Percentiles rank a stretch among this genome's conserved stretches.
phyloP scores from a whole-genome alignment of 2,113 vertebrate genomes.

The Eolophus roseicapilla region DNA sequence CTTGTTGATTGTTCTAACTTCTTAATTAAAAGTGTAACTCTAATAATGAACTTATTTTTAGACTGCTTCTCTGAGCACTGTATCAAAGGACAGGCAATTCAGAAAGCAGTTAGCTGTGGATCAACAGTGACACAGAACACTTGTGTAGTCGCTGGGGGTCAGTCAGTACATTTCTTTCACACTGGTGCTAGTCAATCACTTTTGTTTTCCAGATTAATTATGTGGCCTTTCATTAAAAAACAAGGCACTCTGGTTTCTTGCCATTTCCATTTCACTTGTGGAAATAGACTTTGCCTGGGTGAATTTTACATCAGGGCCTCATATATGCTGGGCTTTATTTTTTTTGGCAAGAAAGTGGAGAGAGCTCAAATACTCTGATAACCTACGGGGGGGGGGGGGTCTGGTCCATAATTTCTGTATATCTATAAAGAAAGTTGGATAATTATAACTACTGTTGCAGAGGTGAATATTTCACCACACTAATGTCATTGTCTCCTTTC shows the following conservation, averaged over 20 bases:
- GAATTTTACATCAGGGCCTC: neutral
- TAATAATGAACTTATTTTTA: constrained; percentile 66
- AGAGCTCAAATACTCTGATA: neutral
- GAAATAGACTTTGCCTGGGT: neutral
- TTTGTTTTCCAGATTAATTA: constrained; percentile 63
- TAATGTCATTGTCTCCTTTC: constrained; percentile 37
- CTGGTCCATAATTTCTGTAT: neutral
- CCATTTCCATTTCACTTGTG: constrained; percentile 39
- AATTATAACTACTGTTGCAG: neutral
- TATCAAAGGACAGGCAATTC: constrained; percentile 65
- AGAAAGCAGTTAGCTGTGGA: constrained; percentile 57
- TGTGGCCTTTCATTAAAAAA: constrained; percentile 50
- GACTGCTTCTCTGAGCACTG: constrained; percentile 22
- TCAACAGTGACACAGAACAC: constrained; percentile 49
- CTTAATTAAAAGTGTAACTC: constrained; percentile 66
- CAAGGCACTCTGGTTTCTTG: neutral
- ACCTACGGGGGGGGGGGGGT: fast-evolving
- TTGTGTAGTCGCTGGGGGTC: constrained; percentile 53
- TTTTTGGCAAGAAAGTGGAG: neutral
- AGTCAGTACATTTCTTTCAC: constrained; percentile 55
- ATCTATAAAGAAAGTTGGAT: neutral
- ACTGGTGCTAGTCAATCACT: constrained; percentile 57
- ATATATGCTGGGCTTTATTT: neutral
- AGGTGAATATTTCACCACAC: constrained; percentile 20
- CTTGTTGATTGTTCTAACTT: constrained; percentile 31